Evolutionary conservation across 92 coral and sea anemone genomes (phyloP).

Genomic region (Phenganax marumi): DNA sequence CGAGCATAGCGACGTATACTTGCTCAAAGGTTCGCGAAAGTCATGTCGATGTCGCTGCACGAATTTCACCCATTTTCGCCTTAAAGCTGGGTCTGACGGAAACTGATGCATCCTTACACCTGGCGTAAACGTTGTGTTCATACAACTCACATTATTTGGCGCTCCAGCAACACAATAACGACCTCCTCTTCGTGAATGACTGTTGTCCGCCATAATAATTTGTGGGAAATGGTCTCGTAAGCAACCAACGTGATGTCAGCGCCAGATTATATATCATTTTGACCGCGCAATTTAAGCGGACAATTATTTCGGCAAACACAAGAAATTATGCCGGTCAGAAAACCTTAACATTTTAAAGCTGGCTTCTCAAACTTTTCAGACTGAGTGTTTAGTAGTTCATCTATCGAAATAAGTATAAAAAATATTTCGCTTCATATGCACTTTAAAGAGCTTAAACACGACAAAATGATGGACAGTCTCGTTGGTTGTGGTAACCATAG

Average conservation of each 20-base stretch:
- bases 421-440: too few species aligned
- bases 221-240: neutral
- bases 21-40: conserved; percentile 39
- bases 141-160: conserved; percentile 58
- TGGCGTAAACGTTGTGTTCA: conserved; percentile 49
- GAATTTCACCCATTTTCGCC: conserved; percentile 52
- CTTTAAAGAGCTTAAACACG: neutral
- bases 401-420: too few species aligned
- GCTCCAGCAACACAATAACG: conserved; percentile 59
- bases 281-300: conserved; percentile 33
- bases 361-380: too few species aligned
- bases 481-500: neutral
- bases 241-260: conserved; percentile 29
- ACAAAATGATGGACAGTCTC: too few species aligned
- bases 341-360: too few species aligned
- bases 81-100: conserved; percentile 50
- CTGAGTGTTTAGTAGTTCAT: too few species aligned
- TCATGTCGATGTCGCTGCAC: conserved; percentile 56
- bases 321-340: neutral
- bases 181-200: conserved; percentile 41
- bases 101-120: conserved; percentile 60
- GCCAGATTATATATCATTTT: conserved; percentile 9
- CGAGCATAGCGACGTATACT: conserved; percentile 38
- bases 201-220: neutral
- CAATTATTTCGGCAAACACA: neutral